Evolutionary conservation across 2,113 vertebrate species (phyloP), one percentile per base, ranked within the genome.

Genomic region (Pardalotus punctatus): DNA sequence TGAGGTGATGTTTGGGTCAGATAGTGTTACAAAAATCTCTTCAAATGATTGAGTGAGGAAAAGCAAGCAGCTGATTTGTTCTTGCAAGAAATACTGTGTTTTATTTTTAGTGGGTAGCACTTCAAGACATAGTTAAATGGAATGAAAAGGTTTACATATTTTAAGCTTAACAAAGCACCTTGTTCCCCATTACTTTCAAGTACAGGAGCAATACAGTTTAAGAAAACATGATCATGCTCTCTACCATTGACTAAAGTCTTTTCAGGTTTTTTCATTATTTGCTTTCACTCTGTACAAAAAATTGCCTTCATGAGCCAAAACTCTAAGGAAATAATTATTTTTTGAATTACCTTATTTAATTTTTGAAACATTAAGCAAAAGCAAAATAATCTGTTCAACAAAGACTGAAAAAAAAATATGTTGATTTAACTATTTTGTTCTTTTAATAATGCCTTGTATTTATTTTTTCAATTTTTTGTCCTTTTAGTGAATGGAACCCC

Each of bases 401-500:
- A 67, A 89, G 40, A 77, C 35, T 43, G 11, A 60, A 43, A 54
- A 51, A 3, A 64, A 45, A 45, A 77, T n/a, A 29, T 6, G 3
- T 40, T 82, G 9, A 20, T 69, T 84, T 73, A 70, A 65, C 8
- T 60, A 17, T 86, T 56, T 57, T 10, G 12, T 78, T 60, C 56
- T 25, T 87, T 94, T 88, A 79, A 77, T 93, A 65, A 84, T 88
- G 13, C 29, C 5, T 73, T 77, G 10, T 78, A 81, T 92, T 96
- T 81, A 91, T 94, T 27, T 80, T 96, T 81, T 92, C 33, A 81
- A 45, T 87, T 97, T 76, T 77, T 79, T 97, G 47, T 94, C 12
- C 38, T 82, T 89, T 86, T 91, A 99, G 99, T 99, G 86, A 99
- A 99, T 97, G 99, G 99, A 95, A 99, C 99, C 62, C 99, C 99